These are phyloP conservation scores for Eunapius fragilis DNA, from an alignment of 37 sponge, comb jelly and placozoan genomes.

Conservation along the genomic window DNA sequence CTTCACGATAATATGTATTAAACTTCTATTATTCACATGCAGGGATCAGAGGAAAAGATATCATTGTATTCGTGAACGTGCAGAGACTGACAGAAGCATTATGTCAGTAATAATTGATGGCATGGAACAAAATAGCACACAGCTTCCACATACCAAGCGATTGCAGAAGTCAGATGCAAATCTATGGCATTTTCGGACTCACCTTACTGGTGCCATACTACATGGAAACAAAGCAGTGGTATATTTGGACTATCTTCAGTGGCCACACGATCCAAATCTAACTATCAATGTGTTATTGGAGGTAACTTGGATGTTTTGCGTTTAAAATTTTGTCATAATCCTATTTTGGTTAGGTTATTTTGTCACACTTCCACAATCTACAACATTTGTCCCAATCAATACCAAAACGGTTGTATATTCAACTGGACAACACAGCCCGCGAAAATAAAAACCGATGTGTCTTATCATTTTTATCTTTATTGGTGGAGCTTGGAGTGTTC, in stretches of 20 bases:
- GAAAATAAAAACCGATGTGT: not conserved
- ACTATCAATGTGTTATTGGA: conserved; percentile 29
- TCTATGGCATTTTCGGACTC: conserved; percentile 44
- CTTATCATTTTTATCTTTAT: not conserved
- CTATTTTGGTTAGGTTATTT: not conserved
- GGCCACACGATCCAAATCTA: conserved; percentile 58
- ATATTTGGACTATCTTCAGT: conserved; percentile 31
- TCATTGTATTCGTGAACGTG: conserved; percentile 21
- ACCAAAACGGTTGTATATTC: not conserved
- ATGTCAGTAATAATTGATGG: conserved; percentile 52
- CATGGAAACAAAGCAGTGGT: conserved; percentile 4
- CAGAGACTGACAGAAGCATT: conserved; percentile 8
- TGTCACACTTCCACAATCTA: not conserved
- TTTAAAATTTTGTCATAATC: not conserved
- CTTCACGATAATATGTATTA: not conserved
- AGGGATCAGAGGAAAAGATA: conserved; percentile 17
- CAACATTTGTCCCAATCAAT: not conserved
- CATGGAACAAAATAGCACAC: conserved; percentile 49
- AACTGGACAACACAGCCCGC: not conserved
- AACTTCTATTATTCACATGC: not conserved
- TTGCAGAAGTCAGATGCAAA: conserved; percentile 34
- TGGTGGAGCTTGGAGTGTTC: not conserved
- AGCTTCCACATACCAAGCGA: conserved; percentile 9
- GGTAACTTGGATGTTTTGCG: not conserved
- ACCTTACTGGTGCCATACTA: conserved; percentile 30